phyloP scores from a whole-genome alignment of 1,140 invertebrate genomes.

The Hypsibius dujardini region DNA sequence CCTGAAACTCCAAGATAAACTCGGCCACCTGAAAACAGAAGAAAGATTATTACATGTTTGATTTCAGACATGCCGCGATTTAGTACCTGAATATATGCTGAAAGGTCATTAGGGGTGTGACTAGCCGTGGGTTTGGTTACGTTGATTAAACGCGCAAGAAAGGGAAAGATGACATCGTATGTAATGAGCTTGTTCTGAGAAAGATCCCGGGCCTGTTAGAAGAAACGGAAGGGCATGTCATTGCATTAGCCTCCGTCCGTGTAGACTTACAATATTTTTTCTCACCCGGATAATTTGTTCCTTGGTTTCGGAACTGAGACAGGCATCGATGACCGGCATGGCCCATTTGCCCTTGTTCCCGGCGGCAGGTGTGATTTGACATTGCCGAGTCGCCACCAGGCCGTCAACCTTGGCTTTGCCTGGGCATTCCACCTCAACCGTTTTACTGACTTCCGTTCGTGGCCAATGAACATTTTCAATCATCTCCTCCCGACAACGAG shows the following conservation, averaged over 20 bases:
- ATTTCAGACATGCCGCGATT: no score
- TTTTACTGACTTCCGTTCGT: not conserved
- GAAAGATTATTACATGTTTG: no score
- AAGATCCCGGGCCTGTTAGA: not conserved
- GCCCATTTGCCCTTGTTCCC: slow-evolving; percentile 5
- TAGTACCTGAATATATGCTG: not conserved
- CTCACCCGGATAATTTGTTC: no score
- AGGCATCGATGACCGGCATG: not conserved
- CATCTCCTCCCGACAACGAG: slow-evolving; percentile 8
- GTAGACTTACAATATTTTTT: no score
- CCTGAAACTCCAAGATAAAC: not conserved
- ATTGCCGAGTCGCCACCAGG: not conserved
- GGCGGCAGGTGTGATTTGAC: not conserved
- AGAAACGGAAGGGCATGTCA: no score
- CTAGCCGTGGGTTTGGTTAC: not conserved
- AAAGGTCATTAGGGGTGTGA: not conserved
- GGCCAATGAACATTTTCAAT: slow-evolving; percentile 1
- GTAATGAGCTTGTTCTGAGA: not conserved
- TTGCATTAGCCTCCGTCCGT: no score
- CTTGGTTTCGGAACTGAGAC: not conserved
- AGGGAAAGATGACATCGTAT: not conserved
- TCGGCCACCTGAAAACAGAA: no score
- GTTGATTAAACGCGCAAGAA: not conserved
- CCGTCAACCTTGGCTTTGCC: not conserved
- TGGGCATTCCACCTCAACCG: not conserved